These are phyloP conservation scores for Danio aesculapii DNA, from an alignment of 2,797 vertebrate species.

Conservation along the genomic window DNA sequence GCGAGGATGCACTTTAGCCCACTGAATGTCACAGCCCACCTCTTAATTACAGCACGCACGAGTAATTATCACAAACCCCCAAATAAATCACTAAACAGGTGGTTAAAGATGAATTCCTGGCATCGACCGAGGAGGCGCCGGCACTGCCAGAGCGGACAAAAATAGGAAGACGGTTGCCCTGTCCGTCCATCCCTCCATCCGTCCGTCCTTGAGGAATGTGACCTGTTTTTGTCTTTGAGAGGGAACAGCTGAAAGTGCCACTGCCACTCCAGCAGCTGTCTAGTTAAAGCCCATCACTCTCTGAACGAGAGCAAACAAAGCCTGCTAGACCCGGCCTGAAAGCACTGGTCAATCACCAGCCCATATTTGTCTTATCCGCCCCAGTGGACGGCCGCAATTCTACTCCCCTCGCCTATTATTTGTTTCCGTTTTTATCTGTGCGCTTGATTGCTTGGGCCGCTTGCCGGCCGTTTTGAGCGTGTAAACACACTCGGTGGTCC, in stretches of 20 bases:
- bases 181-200: not conserved
- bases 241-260: conserved; percentile 33
- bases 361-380: conserved; percentile 45
- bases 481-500: conserved; percentile 42
- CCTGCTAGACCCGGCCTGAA: conserved; percentile 23
- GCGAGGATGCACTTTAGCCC: not conserved
- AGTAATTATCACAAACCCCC: conserved; percentile 24
- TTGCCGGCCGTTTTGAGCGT: conserved; percentile 25
- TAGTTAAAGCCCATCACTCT: conserved; percentile 4
- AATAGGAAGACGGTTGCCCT: not conserved
- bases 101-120: conserved; percentile 35
- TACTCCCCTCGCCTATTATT: conserved; percentile 40
- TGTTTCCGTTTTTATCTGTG: conserved; percentile 43
- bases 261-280: conserved; percentile 37
- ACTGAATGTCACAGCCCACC: not conserved
- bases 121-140: not conserved
- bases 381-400: conserved; percentile 29
- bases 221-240: conserved; percentile 46
- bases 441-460: conserved; percentile 42
- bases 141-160: conserved; percentile 29
- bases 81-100: conserved; percentile 52
- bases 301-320: conserved; percentile 56
- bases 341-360: conserved; percentile 41
- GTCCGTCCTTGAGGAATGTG: conserved; percentile 25
- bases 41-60: conserved; percentile 32